A percentile compares a stretch with the other conserved stretches of the same genome.
phyloP scores from a whole-genome alignment of 1,140 invertebrate species.

The Alviniconcha marisindica region DNA sequence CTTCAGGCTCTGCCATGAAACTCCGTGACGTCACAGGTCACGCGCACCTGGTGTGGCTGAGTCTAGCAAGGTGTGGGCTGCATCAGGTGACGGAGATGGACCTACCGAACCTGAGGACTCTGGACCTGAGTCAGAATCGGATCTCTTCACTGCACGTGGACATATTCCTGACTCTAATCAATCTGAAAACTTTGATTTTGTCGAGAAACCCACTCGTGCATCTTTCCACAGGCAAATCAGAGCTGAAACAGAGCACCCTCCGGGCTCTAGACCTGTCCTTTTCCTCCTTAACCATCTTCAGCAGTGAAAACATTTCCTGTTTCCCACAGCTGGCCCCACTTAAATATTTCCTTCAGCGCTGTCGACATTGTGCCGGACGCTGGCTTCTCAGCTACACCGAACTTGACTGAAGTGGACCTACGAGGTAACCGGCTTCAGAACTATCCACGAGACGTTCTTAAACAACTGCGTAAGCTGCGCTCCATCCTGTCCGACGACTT shows the following conservation, averaged over 20 bases:
- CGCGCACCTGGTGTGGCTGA: conserved; percentile 1
- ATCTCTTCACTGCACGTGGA: neutral
- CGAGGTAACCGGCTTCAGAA: neutral
- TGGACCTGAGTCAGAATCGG: conserved; percentile 6
- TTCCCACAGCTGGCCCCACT: neutral
- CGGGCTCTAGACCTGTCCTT: neutral
- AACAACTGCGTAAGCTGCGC: no score
- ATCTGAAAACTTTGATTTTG: conserved; percentile 3
- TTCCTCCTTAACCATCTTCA: neutral
- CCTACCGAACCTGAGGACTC: conserved; percentile 19
- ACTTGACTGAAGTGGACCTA: neutral
- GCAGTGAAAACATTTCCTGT: neutral
- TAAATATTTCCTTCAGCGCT: neutral
- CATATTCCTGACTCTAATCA: neutral
- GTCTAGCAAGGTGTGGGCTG: neutral
- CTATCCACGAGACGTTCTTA: no score
- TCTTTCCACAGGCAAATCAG: neutral
- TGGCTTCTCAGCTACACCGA: neutral
- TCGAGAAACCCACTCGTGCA: neutral
- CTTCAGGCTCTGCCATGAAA: neutral
- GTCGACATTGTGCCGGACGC: neutral
- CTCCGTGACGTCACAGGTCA: neutral
- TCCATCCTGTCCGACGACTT: no score
- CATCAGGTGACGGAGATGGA: neutral
- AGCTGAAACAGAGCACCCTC: neutral